Evolutionary conservation across 2,888 invertebrate species (phyloP), one percentile per base, ranked within the genome.

Genomic region (Baccha elongata): DNA sequence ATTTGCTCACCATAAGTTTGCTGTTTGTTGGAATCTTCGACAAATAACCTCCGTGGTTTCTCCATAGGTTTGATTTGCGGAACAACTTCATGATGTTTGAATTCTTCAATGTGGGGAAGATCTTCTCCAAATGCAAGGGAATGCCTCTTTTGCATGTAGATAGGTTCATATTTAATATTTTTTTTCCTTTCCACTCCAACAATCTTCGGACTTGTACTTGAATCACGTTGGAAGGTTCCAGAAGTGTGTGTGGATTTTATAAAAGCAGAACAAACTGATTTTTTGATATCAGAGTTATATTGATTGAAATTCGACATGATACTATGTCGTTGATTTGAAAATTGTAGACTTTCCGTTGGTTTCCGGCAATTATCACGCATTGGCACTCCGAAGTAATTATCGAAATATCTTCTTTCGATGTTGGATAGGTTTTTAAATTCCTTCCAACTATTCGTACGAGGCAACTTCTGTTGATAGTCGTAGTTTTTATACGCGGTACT

Each of bases 161-260:
- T 37, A 2, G 80, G 80, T 8, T 58, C 35, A 4, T 80, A 65
- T 10, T 58, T 58, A 0, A 65, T 2, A 15, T 17, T 37, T 10
- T 80, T 80, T 17, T 80, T 80, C 5, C 69, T 65, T 42, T 80
- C 75, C 35, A 75, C 69, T 1, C 42, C 75, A 8, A 80, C 80
- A 11, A 80, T 80, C 19, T 69, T 80, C 1, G 80, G 80, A 13
- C 64, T 75, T 37, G 75, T 44, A 4, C 44, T 29, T 4, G 64
- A 26, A 11, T 60, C n/a, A 21, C 58, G 48, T 7, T 15, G 21
- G 8, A 42, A 1, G 2, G 6, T 44, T 44, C 7, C 10, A 29
- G 26, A n/a, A 1, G 26, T n/a, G n/a, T n/a, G n/a, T n/a, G n/a
- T n/a, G n/a, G 23, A 1, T 15, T 29, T 32, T 1, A 5, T 4